These are phyloP conservation scores for Syngnathus rostellatus DNA, from an alignment of 2,797 vertebrate species.

Conservation along the genomic window DNA sequence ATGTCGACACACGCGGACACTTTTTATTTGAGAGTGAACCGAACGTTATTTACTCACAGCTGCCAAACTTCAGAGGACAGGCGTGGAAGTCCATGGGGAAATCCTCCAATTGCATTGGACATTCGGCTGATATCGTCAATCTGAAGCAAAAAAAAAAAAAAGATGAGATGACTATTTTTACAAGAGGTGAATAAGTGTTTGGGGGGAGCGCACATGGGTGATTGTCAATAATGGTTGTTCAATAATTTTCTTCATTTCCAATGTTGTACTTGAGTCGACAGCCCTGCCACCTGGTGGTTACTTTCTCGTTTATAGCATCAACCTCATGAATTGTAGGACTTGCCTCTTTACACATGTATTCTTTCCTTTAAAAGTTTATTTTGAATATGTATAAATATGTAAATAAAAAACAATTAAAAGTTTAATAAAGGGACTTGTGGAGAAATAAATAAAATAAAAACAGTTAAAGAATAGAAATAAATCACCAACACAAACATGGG, in stretches of 20 bases:
- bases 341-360: too few relatives aligned
- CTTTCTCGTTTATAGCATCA: neutral
- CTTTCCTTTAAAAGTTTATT: too few relatives aligned
- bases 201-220: too few relatives aligned
- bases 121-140: constrained; percentile 89
- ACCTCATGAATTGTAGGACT: neutral
- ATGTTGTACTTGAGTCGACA: constrained; percentile 14
- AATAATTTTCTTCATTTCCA: neutral
- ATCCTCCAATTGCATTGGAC: constrained; percentile 94
- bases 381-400: too few relatives aligned
- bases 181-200: neutral
- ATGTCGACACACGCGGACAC: too few relatives aligned
- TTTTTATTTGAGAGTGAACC: neutral
- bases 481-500: too few relatives aligned
- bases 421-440: too few relatives aligned
- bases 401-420: too few relatives aligned
- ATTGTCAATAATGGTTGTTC: neutral
- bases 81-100: constrained; percentile 95
- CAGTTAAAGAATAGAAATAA: too few relatives aligned
- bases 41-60: constrained; percentile 77
- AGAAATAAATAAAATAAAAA: too few relatives aligned
- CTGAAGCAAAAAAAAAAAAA: constrained; percentile 46
- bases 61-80: constrained; percentile 93
- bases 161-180: neutral
- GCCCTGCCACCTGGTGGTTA: constrained; percentile 52